Base-by-base conservation (phyloP, 2,888 invertebrate species). In the Amphipoea oculea region DNA sequence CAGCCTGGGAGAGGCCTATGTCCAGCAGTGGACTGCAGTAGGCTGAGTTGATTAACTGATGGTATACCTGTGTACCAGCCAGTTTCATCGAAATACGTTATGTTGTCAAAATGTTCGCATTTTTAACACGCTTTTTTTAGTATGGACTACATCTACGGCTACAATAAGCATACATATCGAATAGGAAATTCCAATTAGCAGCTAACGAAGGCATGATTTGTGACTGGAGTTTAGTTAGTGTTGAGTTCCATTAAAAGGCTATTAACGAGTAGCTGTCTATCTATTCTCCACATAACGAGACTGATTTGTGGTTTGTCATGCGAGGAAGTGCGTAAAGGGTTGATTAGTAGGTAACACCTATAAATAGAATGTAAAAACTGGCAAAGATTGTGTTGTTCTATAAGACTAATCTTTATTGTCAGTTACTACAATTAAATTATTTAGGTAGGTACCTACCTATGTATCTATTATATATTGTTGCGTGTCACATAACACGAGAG, bases 151-250 rank as follows among this genome's bases (percentile, higher is more conserved):
- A 7, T 57, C 54, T 48, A 57, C 60, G 23, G 20, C 69, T 71
- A 45, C 51, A 73, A 48, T 45, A 68, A 14, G 11, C 20, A 48
- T 36, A 65, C 40, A 66, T 42, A 45, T 75, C 54, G 42, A 63
- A 75, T 67, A n/a, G 45, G 45, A 12, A 66, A 76, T 71, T 76
- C 76, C 72, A 75, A 83, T 83, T 79, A 85, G 45, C 75, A 60
- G 62, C 45, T 77, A 82, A 85, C 71, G 81, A 73, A 54, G 54
- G 78, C 67, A 66, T 82, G 85, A 85, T 70, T 75, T 65, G 71
- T 75, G 68, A 68, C 68, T 81, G 82, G 36, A 60, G 62, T 72
- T 82, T 54, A 12, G 71, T 78, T 81, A 36, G n/a, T 36, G 23
- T 40, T 45, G 48, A 66, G 70, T 63, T 73, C 40, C 48, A 81